phyloP scores from a whole-genome alignment of 2,888 invertebrate genomes.

The Salticus scenicus region DNA sequence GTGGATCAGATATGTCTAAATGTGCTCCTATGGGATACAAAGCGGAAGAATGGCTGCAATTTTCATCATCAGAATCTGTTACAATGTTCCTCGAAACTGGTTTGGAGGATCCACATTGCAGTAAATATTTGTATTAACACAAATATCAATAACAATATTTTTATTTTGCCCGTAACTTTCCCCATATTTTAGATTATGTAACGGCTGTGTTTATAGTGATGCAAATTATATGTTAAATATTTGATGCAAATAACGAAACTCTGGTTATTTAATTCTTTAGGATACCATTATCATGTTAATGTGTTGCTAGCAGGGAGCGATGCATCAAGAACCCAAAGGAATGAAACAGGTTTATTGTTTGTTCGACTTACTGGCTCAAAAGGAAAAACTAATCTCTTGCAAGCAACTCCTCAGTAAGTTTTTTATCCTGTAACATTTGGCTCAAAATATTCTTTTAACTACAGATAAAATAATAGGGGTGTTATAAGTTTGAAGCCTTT shows the following conservation, averaged over 20 bases:
- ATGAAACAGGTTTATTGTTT: constrained; percentile 71
- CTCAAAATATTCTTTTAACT: no score
- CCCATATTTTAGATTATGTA: no score
- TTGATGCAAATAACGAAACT: no score
- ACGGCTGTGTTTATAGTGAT: no score
- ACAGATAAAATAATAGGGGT: no score
- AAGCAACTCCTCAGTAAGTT: constrained; percentile 71
- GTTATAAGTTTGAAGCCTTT: no score
- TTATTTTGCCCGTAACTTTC: no score
- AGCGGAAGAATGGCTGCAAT: constrained; percentile 73
- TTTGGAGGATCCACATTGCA: constrained; percentile 83
- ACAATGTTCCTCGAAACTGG: constrained; percentile 85
- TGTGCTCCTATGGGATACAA: constrained; percentile 76
- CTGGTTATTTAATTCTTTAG: no score
- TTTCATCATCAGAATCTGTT: constrained; percentile 75
- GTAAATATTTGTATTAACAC: constrained; percentile 79
- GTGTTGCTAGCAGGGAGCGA: constrained; percentile 85
- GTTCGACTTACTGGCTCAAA: constrained; percentile 71
- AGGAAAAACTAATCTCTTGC: constrained; percentile 64
- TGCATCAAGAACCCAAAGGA: constrained; percentile 80
- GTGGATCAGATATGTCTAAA: constrained; percentile 71
- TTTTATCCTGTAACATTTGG: neutral
- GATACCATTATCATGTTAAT: constrained; percentile 85
- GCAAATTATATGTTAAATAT: no score
- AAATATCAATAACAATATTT: no score